Conservation (phyloP, 2,797 vertebrate species). For the Champsocephalus esox region DNA sequence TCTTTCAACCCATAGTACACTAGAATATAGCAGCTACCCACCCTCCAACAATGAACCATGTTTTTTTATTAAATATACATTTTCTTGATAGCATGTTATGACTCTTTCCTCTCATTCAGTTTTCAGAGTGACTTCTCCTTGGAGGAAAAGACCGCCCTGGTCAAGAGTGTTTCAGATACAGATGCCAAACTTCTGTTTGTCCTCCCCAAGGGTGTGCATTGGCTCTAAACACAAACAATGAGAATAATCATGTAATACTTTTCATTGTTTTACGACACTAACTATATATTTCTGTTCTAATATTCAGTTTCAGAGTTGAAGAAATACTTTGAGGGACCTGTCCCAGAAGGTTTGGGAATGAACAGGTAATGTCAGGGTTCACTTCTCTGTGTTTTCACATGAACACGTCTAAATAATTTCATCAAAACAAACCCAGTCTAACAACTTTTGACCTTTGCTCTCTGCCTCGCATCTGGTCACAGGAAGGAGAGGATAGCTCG, state of each 20-base stretch:
- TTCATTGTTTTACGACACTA: neutral
- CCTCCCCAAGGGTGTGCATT: slow-evolving; percentile 91
- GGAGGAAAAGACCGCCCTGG: slow-evolving; percentile 84
- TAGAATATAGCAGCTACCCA: neutral
- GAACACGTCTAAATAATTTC: neutral
- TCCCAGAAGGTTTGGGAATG: slow-evolving; percentile 87
- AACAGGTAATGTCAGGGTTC: slow-evolving; percentile 87
- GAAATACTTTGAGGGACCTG: slow-evolving; percentile 92
- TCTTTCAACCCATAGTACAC: neutral
- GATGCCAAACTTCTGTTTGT: slow-evolving; percentile 89
- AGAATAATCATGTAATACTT: neutral
- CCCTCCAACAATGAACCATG: neutral
- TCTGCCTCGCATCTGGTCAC: slow-evolving; percentile 25
- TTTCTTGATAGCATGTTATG: neutral
- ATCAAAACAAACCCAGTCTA: neutral
- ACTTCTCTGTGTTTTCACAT: neutral
- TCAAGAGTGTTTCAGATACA: slow-evolving; percentile 87
- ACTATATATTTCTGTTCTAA: slow-evolving; percentile 40
- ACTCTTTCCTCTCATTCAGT: slow-evolving; percentile 76
- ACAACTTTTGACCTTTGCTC: neutral
- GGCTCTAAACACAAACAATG: neutral
- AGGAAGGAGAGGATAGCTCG: slow-evolving; percentile 97
- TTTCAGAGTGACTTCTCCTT: slow-evolving; percentile 90
- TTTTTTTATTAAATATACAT: neutral
- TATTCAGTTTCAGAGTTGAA: slow-evolving; percentile 96